Evolutionary conservation across 2,113 vertebrate species (phyloP).

Genomic region (Dipodomys stephensi): DNA sequence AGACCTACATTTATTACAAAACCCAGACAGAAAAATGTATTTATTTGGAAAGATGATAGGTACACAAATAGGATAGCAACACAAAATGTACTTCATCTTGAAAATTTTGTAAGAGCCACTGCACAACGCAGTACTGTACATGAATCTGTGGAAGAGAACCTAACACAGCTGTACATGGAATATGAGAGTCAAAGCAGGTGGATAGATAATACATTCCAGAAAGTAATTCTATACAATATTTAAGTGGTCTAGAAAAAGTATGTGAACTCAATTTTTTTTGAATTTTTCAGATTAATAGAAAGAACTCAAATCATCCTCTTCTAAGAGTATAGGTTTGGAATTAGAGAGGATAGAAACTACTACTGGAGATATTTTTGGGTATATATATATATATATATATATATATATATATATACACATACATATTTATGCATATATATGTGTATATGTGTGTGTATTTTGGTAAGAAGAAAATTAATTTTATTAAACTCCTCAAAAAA

Average conservation of each 20-base stretch:
- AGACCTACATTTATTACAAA: not conserved
- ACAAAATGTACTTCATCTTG: not conserved
- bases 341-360: not conserved
- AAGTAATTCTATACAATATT: not conserved
- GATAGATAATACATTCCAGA: not conserved
- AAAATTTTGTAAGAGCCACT: not conserved
- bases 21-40: not conserved
- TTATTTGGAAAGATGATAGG: not conserved
- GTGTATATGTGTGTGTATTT: not conserved
- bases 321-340: not conserved
- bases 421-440: too few relatives aligned
- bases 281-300: not conserved
- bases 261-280: not conserved
- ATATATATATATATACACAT: too few relatives aligned
- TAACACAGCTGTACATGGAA: not conserved
- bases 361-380: too few relatives aligned
- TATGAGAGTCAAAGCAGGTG: not conserved
- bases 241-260: not conserved
- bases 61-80: not conserved
- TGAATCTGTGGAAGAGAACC: not conserved
- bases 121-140: not conserved
- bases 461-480: slow-evolving; percentile 2
- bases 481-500: not conserved
- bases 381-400: too few relatives aligned
- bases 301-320: not conserved